Evolutionary conservation across 2,113 vertebrate species (phyloP), one percentile per base, ranked within the genome.

Genomic region (Oryzias curvinotus): DNA sequence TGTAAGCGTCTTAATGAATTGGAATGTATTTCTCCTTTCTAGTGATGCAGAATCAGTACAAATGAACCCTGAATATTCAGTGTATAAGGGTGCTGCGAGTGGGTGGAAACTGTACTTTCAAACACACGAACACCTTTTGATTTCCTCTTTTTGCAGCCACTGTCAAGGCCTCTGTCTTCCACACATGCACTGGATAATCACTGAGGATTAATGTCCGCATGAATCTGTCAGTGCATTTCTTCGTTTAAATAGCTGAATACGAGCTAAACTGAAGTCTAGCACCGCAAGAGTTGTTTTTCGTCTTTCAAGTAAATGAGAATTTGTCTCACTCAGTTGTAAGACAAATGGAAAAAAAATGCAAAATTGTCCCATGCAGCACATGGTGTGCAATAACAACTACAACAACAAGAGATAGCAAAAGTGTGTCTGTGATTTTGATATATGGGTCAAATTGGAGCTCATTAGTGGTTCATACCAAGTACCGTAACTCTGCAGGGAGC

Each of bases 41-140:
- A 65, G 60, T 85, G 77, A 85, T 82, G 82, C 65, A 82, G 82
- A 86, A 77, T 82, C 76, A 73, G 28, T 83, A 80, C 83, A 75
- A 86, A 71, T 76, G 52, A 28, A 18, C 51, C 14, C 52, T 63
- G 56, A 74, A 83, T 77, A 77, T 80, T 72, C 45, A 67, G 57
- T 5, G 25, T 67, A 23, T 28, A 60, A 26, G 41, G 74, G 56
- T 70, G 70, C 47, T 41, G 42, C 53, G 65, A 80, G 62, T 41
- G 60, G 66, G 50, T 62, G 54, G 45, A 74, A 75, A 57, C 14
- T 15, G 0, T 50, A 42, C 55, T 14, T 28, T 43, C 17, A 66
- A 42, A 53, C 30, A 45, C 36, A 15, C 57, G 47, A 16, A 19
- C 52, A 62, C 61, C 36, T 59, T 46, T 47, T 30, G 16, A 12